Evolutionary conservation across 2,888 invertebrate genomes (phyloP), one percentile per base, ranked within the genome.

Genomic region (Brenthis ino): DNA sequence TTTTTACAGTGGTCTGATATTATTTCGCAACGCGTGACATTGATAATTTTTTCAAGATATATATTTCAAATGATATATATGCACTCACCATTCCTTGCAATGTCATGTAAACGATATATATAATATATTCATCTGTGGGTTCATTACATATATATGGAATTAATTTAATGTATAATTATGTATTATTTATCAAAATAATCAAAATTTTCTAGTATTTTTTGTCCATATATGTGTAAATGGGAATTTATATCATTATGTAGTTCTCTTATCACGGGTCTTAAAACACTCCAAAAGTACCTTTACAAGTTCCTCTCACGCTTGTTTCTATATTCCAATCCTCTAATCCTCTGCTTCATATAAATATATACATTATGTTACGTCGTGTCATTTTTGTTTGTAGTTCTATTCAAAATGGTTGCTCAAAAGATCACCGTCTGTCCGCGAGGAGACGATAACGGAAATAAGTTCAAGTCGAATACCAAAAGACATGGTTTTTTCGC

Each of bases 361-460:
- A 85, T 87, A 86, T 89, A 87, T 89, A 90, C 91, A 89, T 89
- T 91, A 86, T 88, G 93, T 93, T 91, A 93, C 91, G 92, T 91
- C 93, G 87, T 91, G 86, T 91, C 91, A 89, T 93, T 93, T 93
- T 84, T 93, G 87, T 93, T 93, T 92, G 92, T 93, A 93, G 93
- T 93, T 92, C 91, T 92, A 91, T 92, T 85, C 93, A 93, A 93
- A 93, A 93, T 93, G 93, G 93, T 93, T 90, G 86, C 92, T 88
- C 89, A 88, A 92, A 93, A 88, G 86, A 87, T 89, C 91, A 89
- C 85, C 91, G 74, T 75, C 77, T 87, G 90, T 90, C 88, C 91
- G 88, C 86, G 90, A 86, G 89, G 90, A 87, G 91, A 91, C 89
- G 87, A 86, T 90, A 87, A 87, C 91, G 91, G 89, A 89, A 87